Base-by-base conservation (phyloP, 2,113 vertebrate species). In the Petaurus breviceps region DNA sequence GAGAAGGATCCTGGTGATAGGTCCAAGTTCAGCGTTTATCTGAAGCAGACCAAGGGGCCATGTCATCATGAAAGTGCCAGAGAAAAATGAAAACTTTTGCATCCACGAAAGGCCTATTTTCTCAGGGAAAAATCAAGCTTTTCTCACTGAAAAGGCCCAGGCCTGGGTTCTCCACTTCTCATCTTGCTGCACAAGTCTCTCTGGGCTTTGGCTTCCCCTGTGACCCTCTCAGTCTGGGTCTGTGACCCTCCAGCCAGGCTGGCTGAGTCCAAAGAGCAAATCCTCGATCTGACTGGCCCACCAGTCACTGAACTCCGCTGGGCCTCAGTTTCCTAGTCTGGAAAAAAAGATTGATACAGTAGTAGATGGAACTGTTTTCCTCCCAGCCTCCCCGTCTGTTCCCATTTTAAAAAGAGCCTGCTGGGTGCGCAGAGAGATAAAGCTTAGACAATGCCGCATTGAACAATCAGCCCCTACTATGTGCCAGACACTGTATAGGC, bases 71-170 rank as follows among this genome's bases (percentile, higher is more conserved):
- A 43, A 37, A 6, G 68, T 37, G 14, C 37, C 50, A 51, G 25
- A 54, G 37, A 26, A 43, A 43, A 6, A 3, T 1, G n/a, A 22
- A 23, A 31, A 31, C 43, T 12, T 26, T 26, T 14, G 61, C 0
- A 37, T 16, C 11, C 31, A 16, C 1, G 31, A 92, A 61, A 53
- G 31, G 23, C 26, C 77, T 22, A 37, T 46, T 94, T 92, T 91
- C 53, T 95, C 31, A 47, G 52, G 16, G 16, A 92, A 89, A 94
- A 54, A 31, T 94, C 46, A 94, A 90, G 31, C 26, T 43, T 92
- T 90, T 57, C 89, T n/a, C 23, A 93, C 89, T 95, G 37, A 51
- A 24, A 43, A 28, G 92, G 31, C 57, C 10, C 9, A 2, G 12
- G 57, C 9, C 28, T 37, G 57, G 31, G 9, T 37, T 37, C 37